Evolutionary conservation across 1,140 invertebrate genomes (phyloP), one percentile per base, ranked within the genome.

Genomic region (Drosophila ambigua): DNA sequence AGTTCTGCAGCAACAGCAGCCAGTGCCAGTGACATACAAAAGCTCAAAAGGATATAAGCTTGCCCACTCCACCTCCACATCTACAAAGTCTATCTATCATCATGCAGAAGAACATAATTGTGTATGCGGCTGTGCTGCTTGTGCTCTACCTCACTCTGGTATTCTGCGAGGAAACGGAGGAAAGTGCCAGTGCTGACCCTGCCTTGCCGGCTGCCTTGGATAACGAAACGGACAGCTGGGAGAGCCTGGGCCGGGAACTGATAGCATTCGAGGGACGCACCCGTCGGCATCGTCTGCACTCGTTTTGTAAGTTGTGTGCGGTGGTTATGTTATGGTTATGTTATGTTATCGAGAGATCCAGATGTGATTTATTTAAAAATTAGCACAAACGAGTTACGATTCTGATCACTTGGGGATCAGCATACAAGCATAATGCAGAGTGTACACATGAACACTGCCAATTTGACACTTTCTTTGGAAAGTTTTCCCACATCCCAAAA

Each of bases 251-350:
- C 6, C 74, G 72, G n/a, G 80, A 78, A 28, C 57, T 89, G 4
- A 43, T 78, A 53, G 66, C 80, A 26, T 79, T 89, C 11, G 84
- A 89, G 51, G 84, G 84, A 69, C 85, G 83, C 11, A 88, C 83
- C n/a, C 85, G 84, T 20, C 84, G 84, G 35, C 84, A 89, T 78
- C 82, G 82, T 11, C 82, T 87, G 49, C 82, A 85, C 58, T 62
- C 55, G 9, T 71, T 83, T n/a, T 88, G 83, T n/a, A 15, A 23
- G 13, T 39, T n/a, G 39, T 15, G 16, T 5, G 3, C 26, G 16
- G 20, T 24, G 23, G 23, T 24, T 24, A 20, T 20, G 20, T 20
- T 23, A 59, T 28, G 41, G 46, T 67, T 48, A 72, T n/a, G n/a
- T n/a, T n/a, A n/a, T n/a, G n/a, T n/a, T n/a, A 64, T 44, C 24